phyloP scores from a whole-genome alignment of 37 sponge, comb jelly and placozoan genomes.

The Aphrocallistes beatrix region DNA sequence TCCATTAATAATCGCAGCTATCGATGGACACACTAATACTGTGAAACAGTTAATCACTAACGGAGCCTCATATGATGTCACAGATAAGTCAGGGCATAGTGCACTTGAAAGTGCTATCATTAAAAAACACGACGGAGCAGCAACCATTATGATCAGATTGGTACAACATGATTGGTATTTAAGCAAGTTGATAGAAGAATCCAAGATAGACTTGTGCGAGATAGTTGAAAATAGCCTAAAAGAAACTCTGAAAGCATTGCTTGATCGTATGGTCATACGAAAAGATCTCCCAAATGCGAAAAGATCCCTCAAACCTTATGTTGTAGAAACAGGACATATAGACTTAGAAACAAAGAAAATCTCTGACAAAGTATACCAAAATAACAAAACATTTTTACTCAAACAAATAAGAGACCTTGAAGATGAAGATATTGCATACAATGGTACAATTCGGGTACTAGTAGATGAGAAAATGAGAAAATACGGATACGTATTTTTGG shows the following conservation, averaged over 20 bases:
- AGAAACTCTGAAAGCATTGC: neutral
- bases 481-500: neutral
- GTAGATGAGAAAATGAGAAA: neutral
- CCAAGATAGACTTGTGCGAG: neutral
- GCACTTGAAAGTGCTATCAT: neutral
- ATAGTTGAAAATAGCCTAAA: neutral
- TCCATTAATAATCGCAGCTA: neutral
- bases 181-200: neutral
- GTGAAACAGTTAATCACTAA: neutral
- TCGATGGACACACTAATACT: neutral
- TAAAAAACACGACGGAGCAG: neutral
- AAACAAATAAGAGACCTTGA: neutral
- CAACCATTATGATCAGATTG: neutral
- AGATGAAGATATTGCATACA: conserved; percentile 1
- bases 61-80: neutral
- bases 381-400: neutral
- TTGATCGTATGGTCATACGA: neutral
- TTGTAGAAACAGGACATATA: neutral
- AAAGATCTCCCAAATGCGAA: neutral
- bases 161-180: neutral
- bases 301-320: too few relatives aligned
- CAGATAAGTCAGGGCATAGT: neutral
- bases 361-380: neutral
- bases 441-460: neutral
- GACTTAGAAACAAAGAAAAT: neutral